Percentiles rank a stretch among this genome's conserved stretches.
Conservation (phyloP, 2,888 invertebrate species). For the Syritta pipiens region DNA sequence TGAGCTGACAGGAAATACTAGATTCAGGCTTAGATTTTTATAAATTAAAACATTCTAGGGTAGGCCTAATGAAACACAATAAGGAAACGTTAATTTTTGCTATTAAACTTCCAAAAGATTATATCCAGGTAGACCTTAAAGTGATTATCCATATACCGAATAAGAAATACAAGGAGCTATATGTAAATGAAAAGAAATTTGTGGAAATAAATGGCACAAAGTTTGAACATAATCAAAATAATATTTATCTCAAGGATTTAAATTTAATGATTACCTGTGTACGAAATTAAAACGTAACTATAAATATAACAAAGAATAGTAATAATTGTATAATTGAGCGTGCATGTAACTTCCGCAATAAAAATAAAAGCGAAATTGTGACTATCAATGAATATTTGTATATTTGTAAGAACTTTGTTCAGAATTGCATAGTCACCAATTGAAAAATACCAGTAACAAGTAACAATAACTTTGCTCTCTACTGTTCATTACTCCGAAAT, state of each 20-base stretch:
- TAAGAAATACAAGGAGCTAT: too few relatives aligned
- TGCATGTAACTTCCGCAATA: neutral
- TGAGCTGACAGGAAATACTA: slow-evolving; percentile 9
- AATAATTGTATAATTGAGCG: slow-evolving; percentile 1
- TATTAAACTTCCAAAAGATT: neutral
- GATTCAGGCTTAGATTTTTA: neutral
- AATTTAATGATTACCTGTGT: neutral
- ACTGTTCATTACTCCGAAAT: too few relatives aligned
- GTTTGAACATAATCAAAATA: slow-evolving; percentile 5
- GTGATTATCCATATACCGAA: too few relatives aligned
- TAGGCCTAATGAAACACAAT: slow-evolving; percentile 1
- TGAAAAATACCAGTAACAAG: too few relatives aligned
- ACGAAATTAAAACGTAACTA: neutral
- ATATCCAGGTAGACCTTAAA: too few relatives aligned
- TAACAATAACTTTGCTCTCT: too few relatives aligned
- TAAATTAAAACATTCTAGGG: slow-evolving; percentile 5
- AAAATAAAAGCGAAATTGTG: slow-evolving; percentile 4
- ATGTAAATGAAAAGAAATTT: neutral
- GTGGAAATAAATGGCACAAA: neutral
- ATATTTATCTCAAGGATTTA: slow-evolving; percentile 11
- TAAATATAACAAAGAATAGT: neutral
- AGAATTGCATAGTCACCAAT: too few relatives aligned
- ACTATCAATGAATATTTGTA: slow-evolving; percentile 2
- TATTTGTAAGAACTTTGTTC: slow-evolving; percentile 4
- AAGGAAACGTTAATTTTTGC: neutral